phyloP scores from a whole-genome alignment of 2,113 vertebrate species.

The Struthidea cinerea region DNA sequence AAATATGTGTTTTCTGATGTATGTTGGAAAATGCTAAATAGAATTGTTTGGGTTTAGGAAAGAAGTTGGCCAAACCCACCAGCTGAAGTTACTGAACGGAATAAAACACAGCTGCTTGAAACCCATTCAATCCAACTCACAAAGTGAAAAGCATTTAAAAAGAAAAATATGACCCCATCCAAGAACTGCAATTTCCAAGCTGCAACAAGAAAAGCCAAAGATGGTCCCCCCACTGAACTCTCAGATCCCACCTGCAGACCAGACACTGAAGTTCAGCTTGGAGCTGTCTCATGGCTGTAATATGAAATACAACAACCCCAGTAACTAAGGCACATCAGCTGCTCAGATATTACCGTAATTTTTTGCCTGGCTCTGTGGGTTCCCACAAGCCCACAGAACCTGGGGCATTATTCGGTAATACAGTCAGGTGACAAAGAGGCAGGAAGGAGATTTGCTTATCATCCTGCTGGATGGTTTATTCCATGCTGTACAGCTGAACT shows the following conservation, averaged over 20 bases:
- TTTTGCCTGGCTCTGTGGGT: too few species aligned
- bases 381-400: too few species aligned
- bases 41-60: background rate
- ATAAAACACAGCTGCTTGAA: background rate
- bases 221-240: background rate
- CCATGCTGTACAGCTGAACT: too few species aligned
- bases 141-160: background rate
- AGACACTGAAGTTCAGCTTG: accelerated
- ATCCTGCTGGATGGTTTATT: too few species aligned
- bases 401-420: too few species aligned
- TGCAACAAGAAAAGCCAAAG: background rate
- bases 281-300: background rate
- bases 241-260: background rate
- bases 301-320: background rate
- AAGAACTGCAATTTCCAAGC: background rate
- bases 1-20: background rate
- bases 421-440: too few species aligned
- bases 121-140: background rate
- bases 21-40: background rate
- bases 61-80: background rate
- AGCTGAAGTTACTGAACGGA: background rate
- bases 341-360: too few species aligned
- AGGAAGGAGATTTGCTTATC: too few species aligned
- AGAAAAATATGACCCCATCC: background rate
- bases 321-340: background rate